A percentile compares a stretch with the other conserved stretches of the same genome.
These are phyloP conservation scores for Clistopyga incitator DNA, from an alignment of 2,888 invertebrate species.

Conservation along the genomic window DNA sequence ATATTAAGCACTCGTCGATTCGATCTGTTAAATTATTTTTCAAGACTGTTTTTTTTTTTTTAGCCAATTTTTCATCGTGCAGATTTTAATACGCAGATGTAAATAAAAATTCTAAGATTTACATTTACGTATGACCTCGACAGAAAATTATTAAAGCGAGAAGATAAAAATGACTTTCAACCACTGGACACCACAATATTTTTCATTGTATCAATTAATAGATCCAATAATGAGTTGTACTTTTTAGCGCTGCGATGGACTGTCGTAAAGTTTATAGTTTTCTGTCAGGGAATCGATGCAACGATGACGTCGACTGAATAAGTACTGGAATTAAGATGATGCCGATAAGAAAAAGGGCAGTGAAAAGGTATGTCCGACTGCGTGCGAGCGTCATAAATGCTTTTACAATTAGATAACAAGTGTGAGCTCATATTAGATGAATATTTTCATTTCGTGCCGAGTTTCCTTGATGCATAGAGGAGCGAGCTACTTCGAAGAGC, in stretches of 20 bases:
- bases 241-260: background rate
- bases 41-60: background rate
- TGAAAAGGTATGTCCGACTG: background rate
- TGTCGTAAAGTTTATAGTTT: background rate
- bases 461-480: slow-evolving; percentile 88
- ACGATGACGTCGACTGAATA: background rate
- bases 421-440: slow-evolving; percentile 78
- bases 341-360: background rate
- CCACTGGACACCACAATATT: background rate
- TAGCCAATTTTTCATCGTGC: background rate
- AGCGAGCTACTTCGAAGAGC: slow-evolving; percentile 93
- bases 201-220: background rate
- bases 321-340: background rate
- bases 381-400: background rate
- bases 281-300: background rate
- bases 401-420: slow-evolving; percentile 29
- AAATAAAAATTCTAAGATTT: background rate
- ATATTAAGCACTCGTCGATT: slow-evolving; percentile 1
- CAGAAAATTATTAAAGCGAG: background rate
- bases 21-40: background rate
- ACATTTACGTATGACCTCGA: background rate
- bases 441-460: slow-evolving; percentile 82
- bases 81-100: background rate
- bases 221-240: background rate
- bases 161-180: background rate